Conservation (phyloP, 2,888 invertebrate genomes). For the Neocrepidodera transversa region DNA sequence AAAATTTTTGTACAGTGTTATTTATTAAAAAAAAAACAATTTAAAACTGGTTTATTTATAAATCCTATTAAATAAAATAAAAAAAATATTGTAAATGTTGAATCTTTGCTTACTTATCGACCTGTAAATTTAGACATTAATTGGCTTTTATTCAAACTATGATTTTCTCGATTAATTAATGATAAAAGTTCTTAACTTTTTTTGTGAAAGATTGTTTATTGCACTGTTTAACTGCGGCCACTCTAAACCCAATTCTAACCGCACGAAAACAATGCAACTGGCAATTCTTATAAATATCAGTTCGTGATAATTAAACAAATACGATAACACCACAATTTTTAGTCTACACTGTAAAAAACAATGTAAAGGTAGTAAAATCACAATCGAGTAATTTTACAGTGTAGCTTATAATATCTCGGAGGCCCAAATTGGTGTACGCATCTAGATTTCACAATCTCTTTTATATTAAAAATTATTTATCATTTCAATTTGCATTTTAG, state of each 20-base stretch:
- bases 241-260: constrained; percentile 17
- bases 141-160: not conserved
- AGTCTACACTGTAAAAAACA: constrained; percentile 48
- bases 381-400: constrained; percentile 38
- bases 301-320: constrained; percentile 51
- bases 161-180: not conserved
- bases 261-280: constrained; percentile 35
- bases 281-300: constrained; percentile 43
- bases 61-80: too few relatives aligned
- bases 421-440: constrained; percentile 27
- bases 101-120: too few relatives aligned
- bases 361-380: constrained; percentile 30
- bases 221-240: constrained; percentile 39
- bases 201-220: constrained; percentile 22
- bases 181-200: constrained; percentile 1
- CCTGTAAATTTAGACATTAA: too few relatives aligned
- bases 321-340: constrained; percentile 48
- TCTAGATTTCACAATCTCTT: constrained; percentile 8
- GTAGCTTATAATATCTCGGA: constrained; percentile 33
- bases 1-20: too few relatives aligned
- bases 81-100: too few relatives aligned
- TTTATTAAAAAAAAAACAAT: too few relatives aligned
- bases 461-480: too few relatives aligned
- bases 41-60: too few relatives aligned
- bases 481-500: too few relatives aligned